phyloP scores from a whole-genome alignment of 1,140 invertebrate species.

The Pseudomyrmex flavicornis region DNA sequence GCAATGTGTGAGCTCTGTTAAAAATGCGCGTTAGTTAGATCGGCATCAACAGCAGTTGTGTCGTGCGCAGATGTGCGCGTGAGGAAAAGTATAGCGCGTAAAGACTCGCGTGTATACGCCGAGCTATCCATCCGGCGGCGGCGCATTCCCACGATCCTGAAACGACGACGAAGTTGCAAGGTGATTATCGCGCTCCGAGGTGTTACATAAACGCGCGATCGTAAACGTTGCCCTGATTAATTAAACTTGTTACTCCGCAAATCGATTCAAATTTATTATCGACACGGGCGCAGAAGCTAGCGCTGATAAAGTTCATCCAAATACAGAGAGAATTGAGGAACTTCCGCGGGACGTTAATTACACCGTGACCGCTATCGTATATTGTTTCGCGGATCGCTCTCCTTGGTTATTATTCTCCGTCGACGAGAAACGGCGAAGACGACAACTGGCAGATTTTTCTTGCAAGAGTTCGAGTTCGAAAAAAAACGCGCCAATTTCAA shows the following conservation, averaged over 20 bases:
- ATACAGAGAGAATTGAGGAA: not conserved
- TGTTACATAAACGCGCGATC: slow-evolving; percentile 27
- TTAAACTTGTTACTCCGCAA: slow-evolving; percentile 17
- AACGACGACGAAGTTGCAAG: slow-evolving; percentile 24
- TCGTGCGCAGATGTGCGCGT: slow-evolving; percentile 6
- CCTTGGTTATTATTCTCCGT: too few species aligned
- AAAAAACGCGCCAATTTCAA: too few species aligned
- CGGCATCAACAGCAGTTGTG: slow-evolving; percentile 21
- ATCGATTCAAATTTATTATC: slow-evolving; percentile 45
- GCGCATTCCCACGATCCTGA: slow-evolving; percentile 42
- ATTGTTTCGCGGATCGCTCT: too few species aligned
- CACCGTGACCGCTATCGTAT: too few species aligned
- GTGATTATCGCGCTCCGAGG: slow-evolving; percentile 38
- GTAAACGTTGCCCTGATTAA: slow-evolving; percentile 35
- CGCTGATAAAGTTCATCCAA: not conserved
- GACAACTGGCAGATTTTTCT: too few species aligned
- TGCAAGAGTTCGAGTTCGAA: too few species aligned
- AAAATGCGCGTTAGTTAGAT: slow-evolving; percentile 9
- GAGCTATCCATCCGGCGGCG: not conserved
- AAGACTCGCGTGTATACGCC: slow-evolving; percentile 9
- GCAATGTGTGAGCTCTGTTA: slow-evolving; percentile 1
- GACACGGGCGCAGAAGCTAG: too few species aligned
- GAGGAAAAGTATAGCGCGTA: slow-evolving; percentile 21
- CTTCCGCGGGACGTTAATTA: too few species aligned
- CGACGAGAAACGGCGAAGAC: too few species aligned